Conservation (phyloP, 2,797 vertebrate genomes). For the Todus mexicanus region DNA sequence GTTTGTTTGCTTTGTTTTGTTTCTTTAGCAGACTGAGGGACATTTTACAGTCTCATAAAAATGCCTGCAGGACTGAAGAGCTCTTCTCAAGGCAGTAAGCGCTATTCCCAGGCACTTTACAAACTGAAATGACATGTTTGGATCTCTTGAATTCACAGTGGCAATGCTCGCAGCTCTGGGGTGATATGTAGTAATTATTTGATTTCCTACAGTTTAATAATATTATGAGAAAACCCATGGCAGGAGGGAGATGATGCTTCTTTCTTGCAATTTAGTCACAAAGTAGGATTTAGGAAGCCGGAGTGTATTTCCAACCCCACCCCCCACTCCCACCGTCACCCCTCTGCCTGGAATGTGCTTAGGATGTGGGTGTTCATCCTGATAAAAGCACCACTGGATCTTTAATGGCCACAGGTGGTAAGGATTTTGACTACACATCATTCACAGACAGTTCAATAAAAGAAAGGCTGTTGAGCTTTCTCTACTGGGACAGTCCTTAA, state of each 20-base stretch:
- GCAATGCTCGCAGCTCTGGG: neutral
- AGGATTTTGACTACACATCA: neutral
- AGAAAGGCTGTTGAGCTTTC: neutral
- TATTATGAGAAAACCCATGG: neutral
- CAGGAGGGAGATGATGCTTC: neutral
- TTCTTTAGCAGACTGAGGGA: neutral
- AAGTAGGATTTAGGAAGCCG: neutral
- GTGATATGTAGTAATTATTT: neutral
- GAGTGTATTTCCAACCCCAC: neutral
- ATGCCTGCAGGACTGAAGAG: neutral
- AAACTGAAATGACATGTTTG: neutral
- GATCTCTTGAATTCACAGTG: neutral
- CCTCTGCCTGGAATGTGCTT: neutral
- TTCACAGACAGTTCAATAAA: conserved; percentile 12
- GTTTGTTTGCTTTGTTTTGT: too few species aligned
- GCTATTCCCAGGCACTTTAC: neutral
- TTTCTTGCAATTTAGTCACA: neutral
- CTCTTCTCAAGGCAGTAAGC: neutral
- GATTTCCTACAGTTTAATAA: neutral
- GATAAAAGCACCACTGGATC: neutral
- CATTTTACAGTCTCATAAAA: neutral
- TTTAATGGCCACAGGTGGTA: neutral
- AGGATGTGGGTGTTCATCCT: neutral
- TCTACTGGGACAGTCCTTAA: conserved; percentile 21
- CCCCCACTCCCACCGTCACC: neutral